Evolutionary conservation across 2,113 vertebrate genomes (phyloP), one percentile per base, ranked within the genome.

Genomic region (Galeopterus variegatus): DNA sequence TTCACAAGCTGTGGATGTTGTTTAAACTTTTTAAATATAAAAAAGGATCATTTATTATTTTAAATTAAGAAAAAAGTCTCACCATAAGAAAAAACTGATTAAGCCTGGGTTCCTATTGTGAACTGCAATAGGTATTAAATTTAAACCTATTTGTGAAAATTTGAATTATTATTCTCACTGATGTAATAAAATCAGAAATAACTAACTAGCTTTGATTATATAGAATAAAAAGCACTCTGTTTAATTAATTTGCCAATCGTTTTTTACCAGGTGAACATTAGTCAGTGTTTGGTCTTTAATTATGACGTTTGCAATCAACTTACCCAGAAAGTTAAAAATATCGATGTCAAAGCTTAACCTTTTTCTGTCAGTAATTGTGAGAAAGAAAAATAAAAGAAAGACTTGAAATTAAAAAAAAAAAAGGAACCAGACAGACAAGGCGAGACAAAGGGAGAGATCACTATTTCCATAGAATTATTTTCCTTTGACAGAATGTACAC

Each of bases 221-320:
- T 18, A 81, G 33, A 89, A 52, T 85, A 73, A 92, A 97, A 84
- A 69, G 18, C 41, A 88, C 4, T 92, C 67, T 50, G 17, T 48
- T 82, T 86, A 95, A 93, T 93, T 80, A 95, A 82, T 67, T 75
- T 77, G 2, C 80, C 48, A 89, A 64, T 81, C 4, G 6, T 41
- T 64, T 95, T 87, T 92, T 90, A 96, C 48, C 76, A 86, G 48
- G 87, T 88, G 48, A 60, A 65, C 56, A 52, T 90, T 69, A 93
- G 54, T 79, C 54, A 92, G 1, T 41, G 33, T 85, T 94, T 87
- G 31, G 36, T 94, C 93, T 94, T 98, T 96, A 97, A 82, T 93
- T 82, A 81, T 93, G 73, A 95, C 28, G 12, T 84, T 10, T 33
- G 88, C 17, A 95, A 52, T 84, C 81, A 94, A 91, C 54, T 89